These are phyloP conservation scores for Turdus rufiventris DNA, from an alignment of 2,113 vertebrate genomes.

Conservation along the genomic window DNA sequence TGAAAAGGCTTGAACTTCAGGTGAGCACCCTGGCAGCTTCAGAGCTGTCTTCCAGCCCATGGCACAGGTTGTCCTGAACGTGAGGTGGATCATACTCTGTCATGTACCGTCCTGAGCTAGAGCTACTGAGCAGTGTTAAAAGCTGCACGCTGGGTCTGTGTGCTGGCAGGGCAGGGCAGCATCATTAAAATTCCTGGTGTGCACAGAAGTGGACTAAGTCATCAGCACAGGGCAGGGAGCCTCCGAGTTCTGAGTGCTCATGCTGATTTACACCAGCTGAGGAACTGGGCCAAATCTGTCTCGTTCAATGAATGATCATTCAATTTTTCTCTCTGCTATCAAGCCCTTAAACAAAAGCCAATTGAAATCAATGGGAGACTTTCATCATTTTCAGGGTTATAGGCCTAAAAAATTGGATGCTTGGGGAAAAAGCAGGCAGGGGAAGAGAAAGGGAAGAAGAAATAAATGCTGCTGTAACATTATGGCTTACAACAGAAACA, in stretches of 20 bases:
- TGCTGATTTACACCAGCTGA: constrained; percentile 36
- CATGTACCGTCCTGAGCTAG: not conserved
- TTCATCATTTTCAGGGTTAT: constrained; percentile 50
- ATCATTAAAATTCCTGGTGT: not conserved
- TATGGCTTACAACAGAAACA: constrained; percentile 30
- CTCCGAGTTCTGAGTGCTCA: not conserved
- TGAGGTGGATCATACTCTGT: not conserved
- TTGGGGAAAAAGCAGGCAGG: not conserved
- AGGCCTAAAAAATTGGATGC: constrained; percentile 43
- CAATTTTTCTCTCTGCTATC: constrained; percentile 47
- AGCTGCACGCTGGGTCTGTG: not conserved
- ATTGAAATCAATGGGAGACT: constrained; percentile 54
- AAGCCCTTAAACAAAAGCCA: constrained; percentile 53
- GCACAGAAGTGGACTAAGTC: not conserved
- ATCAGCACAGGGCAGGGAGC: constrained; percentile 14
- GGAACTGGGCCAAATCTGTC: constrained; percentile 36
- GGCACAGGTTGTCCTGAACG: accelerated
- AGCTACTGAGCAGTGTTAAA: not conserved
- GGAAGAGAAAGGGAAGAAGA: not conserved
- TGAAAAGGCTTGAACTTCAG: not conserved
- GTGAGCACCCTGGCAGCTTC: not conserved
- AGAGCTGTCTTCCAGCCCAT: not conserved
- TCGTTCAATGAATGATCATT: constrained; percentile 39
- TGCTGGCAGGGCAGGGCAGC: not conserved
- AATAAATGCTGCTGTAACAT: constrained; percentile 29